Base-by-base conservation (phyloP, 2,113 vertebrate genomes). In the Odocoileus hemionus region DNA sequence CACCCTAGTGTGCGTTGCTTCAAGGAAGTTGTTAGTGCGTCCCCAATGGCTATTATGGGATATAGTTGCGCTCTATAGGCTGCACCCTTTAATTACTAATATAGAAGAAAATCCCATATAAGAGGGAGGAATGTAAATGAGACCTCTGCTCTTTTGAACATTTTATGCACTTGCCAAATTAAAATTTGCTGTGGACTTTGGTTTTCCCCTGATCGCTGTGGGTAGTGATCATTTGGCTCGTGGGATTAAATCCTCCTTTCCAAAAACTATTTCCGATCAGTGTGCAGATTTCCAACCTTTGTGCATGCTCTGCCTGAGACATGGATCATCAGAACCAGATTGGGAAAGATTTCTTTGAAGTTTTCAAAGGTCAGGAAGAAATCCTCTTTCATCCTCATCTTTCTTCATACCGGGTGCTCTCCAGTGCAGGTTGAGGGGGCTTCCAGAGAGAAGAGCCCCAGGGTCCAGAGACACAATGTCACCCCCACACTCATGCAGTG, bases 81-180 rank as follows among this genome's bases (percentile, higher is more conserved):
- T 0, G 52, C 96, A 97, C 98, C 98, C 96, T 98, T 98, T 99
- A 98, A 99, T 98, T 99, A 98, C 94, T 98, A 98, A 97, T 97
- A 98, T 91, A 95, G 98, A 98, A 98, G 97, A 97, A 98, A 98
- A 98, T 98, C 98, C 97, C 98, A 96, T 95, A 96, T 97, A 98
- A 98, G 98, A 97, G 52, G 96, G 57, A 97, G 97, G 98, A 97
- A 97, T 98, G 96, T 98, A 98, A 99, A 98, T 97, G 97, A 98
- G 97, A 98, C 98, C 95, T 97, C 98, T 96, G 95, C 84, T 98
- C 97, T 98, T 98, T 98, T 98, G 97, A 98, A 98, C 97, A 98
- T 96, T 98, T 98, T 96, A 98, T 97, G 96, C 97, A 98, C 97
- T 97, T 98, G 91, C 97, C 98, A 98, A 98, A 98, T 98, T 98